These are phyloP conservation scores for Agelas oroides DNA, from an alignment of 37 sponge, comb jelly and placozoan genomes.

Conservation along the genomic window DNA sequence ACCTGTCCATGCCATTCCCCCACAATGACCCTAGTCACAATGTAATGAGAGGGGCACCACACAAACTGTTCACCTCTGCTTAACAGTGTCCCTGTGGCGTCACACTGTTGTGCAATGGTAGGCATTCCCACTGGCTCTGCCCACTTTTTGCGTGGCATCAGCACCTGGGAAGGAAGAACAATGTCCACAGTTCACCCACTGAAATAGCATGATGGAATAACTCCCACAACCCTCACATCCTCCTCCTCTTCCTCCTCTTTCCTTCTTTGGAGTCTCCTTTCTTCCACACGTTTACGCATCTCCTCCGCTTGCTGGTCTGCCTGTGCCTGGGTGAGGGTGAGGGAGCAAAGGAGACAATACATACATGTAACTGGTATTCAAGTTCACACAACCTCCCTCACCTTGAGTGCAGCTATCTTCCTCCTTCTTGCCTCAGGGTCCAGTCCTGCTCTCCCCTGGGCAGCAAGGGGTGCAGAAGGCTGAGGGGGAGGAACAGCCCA, in stretches of 20 bases:
- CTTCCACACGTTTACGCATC: conserved; percentile 70
- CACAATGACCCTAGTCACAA: too few species aligned
- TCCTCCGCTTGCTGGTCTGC: conserved; percentile 81
- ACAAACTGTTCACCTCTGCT: conserved; percentile 36
- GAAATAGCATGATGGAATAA: too few species aligned
- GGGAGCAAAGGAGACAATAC: not conserved
- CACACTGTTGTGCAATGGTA: conserved; percentile 34
- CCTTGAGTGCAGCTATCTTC: conserved; percentile 95
- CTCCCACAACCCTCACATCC: not conserved
- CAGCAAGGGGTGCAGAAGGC: not conserved
- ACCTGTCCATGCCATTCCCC: too few species aligned
- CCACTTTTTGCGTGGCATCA: conserved; percentile 64
- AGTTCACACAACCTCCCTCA: not conserved
- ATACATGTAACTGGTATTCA: not conserved
- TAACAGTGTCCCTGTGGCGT: conserved; percentile 43
- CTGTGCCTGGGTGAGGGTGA: conserved; percentile 67
- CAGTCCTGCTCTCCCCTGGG: conserved; percentile 44
- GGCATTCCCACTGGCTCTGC: conserved; percentile 37
- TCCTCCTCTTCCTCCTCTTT: conserved; percentile 1
- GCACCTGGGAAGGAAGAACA: conserved; percentile 12
- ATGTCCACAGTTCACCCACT: not conserved
- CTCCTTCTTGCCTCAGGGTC: conserved; percentile 81
- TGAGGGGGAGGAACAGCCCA: too few species aligned
- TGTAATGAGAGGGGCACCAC: too few species aligned
- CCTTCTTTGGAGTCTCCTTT: conserved; percentile 43